These are phyloP conservation scores for Muschampia plurimacula DNA, from an alignment of 2,888 invertebrate species.

Conservation along the genomic window DNA sequence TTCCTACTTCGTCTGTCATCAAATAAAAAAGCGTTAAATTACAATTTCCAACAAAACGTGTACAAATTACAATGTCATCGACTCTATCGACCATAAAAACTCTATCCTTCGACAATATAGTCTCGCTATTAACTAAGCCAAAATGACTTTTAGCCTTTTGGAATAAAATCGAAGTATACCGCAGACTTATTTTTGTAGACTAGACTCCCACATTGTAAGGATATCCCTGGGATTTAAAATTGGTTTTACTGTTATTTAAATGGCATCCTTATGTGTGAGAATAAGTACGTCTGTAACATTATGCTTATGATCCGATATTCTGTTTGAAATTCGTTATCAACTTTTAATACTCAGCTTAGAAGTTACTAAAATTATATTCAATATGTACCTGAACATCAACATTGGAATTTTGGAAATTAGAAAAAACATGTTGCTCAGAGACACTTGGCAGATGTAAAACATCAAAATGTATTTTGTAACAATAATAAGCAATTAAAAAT, in stretches of 20 bases:
- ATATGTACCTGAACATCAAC: not conserved
- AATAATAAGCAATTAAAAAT: too few species aligned
- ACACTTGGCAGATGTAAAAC: too few species aligned
- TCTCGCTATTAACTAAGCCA: not conserved
- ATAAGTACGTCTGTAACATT: conserved; percentile 15
- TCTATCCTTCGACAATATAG: conserved; percentile 13
- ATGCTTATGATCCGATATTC: conserved; percentile 18
- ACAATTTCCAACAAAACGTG: conserved; percentile 28
- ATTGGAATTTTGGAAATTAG: too few species aligned
- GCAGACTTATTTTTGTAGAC: conserved; percentile 26
- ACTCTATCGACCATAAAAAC: conserved; percentile 33
- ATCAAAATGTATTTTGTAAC: too few species aligned
- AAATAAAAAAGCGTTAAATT: conserved; percentile 28
- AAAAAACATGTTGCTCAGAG: too few species aligned
- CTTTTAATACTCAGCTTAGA: not conserved
- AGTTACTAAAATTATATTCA: not conserved
- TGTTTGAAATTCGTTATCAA: not conserved
- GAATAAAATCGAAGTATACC: not conserved
- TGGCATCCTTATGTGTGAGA: conserved; percentile 50
- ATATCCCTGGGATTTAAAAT: conserved; percentile 52
- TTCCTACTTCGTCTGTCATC: conserved; percentile 14
- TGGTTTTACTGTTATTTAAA: conserved; percentile 50
- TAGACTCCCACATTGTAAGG: conserved; percentile 49
- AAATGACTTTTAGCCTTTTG: not conserved
- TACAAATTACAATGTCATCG: conserved; percentile 34